These are phyloP conservation scores for Ciconia nigra DNA, from an alignment of 2,797 vertebrate species.

Conservation along the genomic window DNA sequence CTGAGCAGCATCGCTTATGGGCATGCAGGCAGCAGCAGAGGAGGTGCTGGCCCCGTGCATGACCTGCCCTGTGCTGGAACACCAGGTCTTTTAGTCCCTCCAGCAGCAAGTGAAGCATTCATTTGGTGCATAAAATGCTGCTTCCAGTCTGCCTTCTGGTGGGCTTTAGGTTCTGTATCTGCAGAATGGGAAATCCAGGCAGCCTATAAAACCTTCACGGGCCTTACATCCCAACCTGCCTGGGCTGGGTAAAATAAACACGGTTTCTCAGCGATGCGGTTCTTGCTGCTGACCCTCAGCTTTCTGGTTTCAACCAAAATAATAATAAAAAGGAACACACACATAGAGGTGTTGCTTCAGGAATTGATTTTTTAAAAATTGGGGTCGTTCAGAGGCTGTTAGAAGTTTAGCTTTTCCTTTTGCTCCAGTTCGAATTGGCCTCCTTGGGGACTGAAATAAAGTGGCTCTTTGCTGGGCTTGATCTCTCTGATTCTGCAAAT, in stretches of 20 bases:
- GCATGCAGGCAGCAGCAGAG: not conserved
- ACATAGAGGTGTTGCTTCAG: constrained; percentile 43
- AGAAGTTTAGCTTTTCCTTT: constrained; percentile 15
- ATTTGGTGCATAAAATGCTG: not conserved
- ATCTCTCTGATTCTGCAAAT: not conserved
- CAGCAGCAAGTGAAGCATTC: not conserved
- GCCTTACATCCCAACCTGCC: not conserved
- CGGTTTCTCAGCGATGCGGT: not conserved
- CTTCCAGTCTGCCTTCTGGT: not conserved
- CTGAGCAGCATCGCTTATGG: not conserved
- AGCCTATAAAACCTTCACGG: constrained; percentile 22
- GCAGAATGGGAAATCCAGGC: constrained; percentile 26
- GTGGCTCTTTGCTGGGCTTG: constrained; percentile 32
- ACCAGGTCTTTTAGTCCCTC: not conserved
- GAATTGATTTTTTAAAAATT: not conserved
- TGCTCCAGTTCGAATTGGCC: constrained; percentile 3
- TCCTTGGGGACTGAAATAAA: constrained; percentile 1
- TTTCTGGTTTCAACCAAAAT: constrained; percentile 31
- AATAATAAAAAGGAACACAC: constrained; percentile 41
- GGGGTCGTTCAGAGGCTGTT: constrained; percentile 10
- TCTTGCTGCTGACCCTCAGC: constrained; percentile 20
- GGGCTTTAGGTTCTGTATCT: not conserved
- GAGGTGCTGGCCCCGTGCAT: not conserved
- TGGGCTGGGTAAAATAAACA: constrained; percentile 12
- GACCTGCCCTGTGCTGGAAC: not conserved